Conservation (phyloP, 2,113 vertebrate genomes). For the Labrus mixtus region DNA sequence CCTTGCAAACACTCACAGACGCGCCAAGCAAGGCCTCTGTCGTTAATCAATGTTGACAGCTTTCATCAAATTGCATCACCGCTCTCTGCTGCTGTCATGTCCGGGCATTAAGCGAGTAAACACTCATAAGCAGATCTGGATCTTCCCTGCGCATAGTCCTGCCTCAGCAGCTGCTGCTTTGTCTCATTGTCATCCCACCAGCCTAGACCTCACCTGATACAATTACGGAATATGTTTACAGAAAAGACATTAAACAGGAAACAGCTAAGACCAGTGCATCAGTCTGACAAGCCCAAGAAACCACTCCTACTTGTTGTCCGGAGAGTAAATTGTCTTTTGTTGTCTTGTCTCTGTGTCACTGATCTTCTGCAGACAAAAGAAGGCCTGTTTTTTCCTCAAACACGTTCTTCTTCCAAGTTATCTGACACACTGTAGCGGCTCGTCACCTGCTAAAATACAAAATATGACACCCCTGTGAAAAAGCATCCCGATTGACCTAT, state of each 20-base stretch:
- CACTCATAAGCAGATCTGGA: constrained; percentile 27
- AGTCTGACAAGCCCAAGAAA: neutral
- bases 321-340: neutral
- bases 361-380: constrained; percentile 57
- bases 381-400: neutral
- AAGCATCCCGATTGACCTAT: neutral
- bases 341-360: constrained; percentile 8
- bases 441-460: neutral
- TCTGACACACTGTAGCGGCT: neutral
- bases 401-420: neutral
- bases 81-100: constrained; percentile 1
- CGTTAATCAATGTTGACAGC: constrained; percentile 44
- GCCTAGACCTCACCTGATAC: neutral
- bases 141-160: neutral
- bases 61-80: constrained; percentile 48
- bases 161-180: constrained; percentile 18
- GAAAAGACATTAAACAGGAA: neutral
- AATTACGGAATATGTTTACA: neutral
- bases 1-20: constrained; percentile 7
- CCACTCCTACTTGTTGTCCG: neutral
- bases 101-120: neutral
- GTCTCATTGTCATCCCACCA: constrained; percentile 3
- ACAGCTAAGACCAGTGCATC: neutral
- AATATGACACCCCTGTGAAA: neutral
- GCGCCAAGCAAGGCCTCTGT: neutral